phyloP scores from a whole-genome alignment of 2,797 vertebrate species.

The Champsocephalus esox region DNA sequence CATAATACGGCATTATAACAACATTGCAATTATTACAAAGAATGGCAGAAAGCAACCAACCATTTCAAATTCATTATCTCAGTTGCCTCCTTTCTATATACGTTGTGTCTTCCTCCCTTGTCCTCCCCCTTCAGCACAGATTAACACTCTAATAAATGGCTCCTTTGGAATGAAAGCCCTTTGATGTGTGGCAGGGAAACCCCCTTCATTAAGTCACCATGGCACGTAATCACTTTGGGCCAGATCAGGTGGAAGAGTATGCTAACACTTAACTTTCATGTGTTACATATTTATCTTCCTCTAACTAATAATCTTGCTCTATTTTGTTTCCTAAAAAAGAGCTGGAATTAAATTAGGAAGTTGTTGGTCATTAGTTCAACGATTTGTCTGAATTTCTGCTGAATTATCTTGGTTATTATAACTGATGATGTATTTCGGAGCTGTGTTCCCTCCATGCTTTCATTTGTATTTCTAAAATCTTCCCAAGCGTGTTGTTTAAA shows the following conservation, averaged over 20 bases:
- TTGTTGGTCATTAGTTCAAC: conserved; percentile 1
- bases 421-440: not conserved
- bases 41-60: not conserved
- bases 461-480: not conserved
- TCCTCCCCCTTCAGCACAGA: conserved; percentile 5
- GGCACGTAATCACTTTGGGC: conserved; percentile 39
- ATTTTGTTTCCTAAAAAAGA: conserved; percentile 7
- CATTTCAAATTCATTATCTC: conserved; percentile 1
- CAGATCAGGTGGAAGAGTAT: conserved; percentile 37
- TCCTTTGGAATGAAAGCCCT: conserved; percentile 36
- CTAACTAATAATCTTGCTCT: not conserved
- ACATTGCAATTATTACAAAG: not conserved
- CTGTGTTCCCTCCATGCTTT: not conserved
- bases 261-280: not conserved
- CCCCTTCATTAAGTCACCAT: conserved; percentile 35
- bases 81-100: not conserved
- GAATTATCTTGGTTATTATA: not conserved
- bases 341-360: not conserved
- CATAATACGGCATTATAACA: not conserved
- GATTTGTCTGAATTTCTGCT: not conserved
- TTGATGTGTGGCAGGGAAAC: conserved; percentile 45
- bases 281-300: conserved; percentile 1
- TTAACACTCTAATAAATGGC: conserved; percentile 48
- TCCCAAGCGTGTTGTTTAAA: not conserved
- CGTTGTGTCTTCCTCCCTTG: not conserved